Evolutionary conservation across 2,113 vertebrate species (phyloP).

Genomic region (Poeciliopsis retropinna): DNA sequence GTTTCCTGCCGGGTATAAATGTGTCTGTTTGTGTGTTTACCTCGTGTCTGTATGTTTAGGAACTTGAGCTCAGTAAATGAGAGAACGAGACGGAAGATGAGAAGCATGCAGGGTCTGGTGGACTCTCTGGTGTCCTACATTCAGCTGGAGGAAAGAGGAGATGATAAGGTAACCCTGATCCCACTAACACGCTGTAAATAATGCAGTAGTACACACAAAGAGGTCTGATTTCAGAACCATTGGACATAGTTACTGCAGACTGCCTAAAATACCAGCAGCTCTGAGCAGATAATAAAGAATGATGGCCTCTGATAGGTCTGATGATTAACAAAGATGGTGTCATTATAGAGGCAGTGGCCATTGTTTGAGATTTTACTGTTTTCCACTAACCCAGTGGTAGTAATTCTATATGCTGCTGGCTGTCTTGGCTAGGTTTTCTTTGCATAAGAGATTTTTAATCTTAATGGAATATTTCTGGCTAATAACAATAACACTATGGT

Average conservation of each 20-base stretch:
- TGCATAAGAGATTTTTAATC: too few relatives aligned
- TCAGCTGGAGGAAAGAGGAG: constrained; percentile 84
- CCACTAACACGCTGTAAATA: background rate
- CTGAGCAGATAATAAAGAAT: background rate
- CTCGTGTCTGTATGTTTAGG: constrained; percentile 63
- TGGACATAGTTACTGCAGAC: background rate
- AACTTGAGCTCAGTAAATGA: constrained; percentile 96
- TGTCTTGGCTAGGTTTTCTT: too few relatives aligned
- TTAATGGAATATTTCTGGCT: too few relatives aligned
- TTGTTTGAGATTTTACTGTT: background rate
- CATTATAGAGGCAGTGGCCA: background rate
- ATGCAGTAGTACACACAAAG: constrained; percentile 3
- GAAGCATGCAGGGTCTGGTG: constrained; percentile 88
- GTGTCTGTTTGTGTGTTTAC: background rate
- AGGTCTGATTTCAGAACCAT: background rate
- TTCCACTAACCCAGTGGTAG: too few relatives aligned
- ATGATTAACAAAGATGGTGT: background rate
- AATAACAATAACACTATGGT: too few relatives aligned
- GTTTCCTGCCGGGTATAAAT: background rate
- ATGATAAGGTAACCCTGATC: constrained; percentile 87
- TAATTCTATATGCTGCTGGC: too few relatives aligned
- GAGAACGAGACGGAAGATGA: constrained; percentile 93
- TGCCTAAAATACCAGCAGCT: background rate
- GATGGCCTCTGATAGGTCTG: background rate
- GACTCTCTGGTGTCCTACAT: constrained; percentile 92